Conservation (phyloP, 2,888 invertebrate species). For the Dicyrtomina minuta region DNA sequence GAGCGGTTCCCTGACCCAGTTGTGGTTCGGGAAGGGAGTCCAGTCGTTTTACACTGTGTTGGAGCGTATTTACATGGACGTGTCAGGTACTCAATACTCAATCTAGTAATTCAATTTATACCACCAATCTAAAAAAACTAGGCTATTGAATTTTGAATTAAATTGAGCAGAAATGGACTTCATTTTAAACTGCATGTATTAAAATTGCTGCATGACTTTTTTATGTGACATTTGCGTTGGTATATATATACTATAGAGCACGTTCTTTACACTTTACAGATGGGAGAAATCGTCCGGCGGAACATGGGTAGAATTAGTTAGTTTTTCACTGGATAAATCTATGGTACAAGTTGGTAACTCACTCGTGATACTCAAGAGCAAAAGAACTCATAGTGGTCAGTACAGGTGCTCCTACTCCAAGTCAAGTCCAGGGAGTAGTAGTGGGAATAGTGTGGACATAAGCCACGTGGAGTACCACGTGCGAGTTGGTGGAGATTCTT, state of each 20-base stretch:
- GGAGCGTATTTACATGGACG: conserved; percentile 16
- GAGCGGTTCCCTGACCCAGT: conserved; percentile 49
- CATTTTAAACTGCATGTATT: no score
- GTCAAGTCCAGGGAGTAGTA: background rate
- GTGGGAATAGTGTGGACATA: background rate
- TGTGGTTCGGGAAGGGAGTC: conserved; percentile 47
- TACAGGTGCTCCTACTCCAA: conserved; percentile 42
- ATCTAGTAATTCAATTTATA: no score
- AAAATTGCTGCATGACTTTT: no score
- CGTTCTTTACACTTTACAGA: conserved; percentile 40
- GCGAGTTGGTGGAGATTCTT: conserved; percentile 41
- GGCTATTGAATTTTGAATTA: no score
- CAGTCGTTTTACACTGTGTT: conserved; percentile 50
- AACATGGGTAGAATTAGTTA: conserved; percentile 43
- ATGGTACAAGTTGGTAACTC: conserved; percentile 47
- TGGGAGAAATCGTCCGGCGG: conserved; percentile 50
- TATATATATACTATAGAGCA: no score
- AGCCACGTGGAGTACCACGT: conserved; percentile 46
- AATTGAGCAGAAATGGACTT: no score
- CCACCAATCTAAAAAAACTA: no score
- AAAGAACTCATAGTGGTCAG: conserved; percentile 43
- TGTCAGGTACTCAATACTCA: conserved; percentile 25
- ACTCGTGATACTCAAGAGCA: conserved; percentile 41
- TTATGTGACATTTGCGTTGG: no score
- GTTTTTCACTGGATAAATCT: conserved; percentile 37